Base-by-base conservation (phyloP, 2,113 vertebrate species). In the Cynoglossus semilaevis region DNA sequence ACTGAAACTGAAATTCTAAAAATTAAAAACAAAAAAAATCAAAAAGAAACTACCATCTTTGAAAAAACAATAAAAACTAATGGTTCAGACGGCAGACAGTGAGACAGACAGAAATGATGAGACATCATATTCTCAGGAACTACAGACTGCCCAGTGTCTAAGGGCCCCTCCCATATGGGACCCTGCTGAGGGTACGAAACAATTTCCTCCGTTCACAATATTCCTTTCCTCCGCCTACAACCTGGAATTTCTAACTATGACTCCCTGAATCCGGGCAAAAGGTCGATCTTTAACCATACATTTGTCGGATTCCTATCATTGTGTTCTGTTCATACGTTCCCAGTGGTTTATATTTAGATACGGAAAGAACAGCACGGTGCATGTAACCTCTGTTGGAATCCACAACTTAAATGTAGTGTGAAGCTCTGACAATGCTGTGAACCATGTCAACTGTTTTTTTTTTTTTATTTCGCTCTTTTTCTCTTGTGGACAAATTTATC, bases 321-420 rank as follows among this genome's bases (percentile, higher is more conserved):
- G 77, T 85, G 70, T 74, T 74, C 53, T 70, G 70, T 76, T 72
- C 76, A 74, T 70, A 69, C 40, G 79, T 75, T 81, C 64, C 63
- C 63, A 63, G 35, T 70, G 60, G 50, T 65, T 61, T 87, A 79
- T n/a, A n/a, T n/a, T n/a, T n/a, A n/a, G 76, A 70, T 58, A 48
- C 48, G 63, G 55, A 63, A 74, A 45, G 51, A 47, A 11, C 68
- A 52, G 64, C 42, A 48, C 42, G 49, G 22, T 47, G 45, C 36
- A n/a, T n/a, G n/a, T n/a, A n/a, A n/a, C n/a, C n/a, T n/a, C n/a
- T n/a, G n/a, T n/a, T n/a, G n/a, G n/a, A n/a, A n/a, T n/a, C n/a
- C n/a, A n/a, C n/a, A n/a, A n/a, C n/a, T n/a, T n/a, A n/a, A n/a
- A n/a, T n/a, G n/a, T n/a, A n/a, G n/a, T n/a, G n/a, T n/a, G n/a